Conservation (phyloP, 2,797 vertebrate genomes). For the Chelon labrosus region DNA sequence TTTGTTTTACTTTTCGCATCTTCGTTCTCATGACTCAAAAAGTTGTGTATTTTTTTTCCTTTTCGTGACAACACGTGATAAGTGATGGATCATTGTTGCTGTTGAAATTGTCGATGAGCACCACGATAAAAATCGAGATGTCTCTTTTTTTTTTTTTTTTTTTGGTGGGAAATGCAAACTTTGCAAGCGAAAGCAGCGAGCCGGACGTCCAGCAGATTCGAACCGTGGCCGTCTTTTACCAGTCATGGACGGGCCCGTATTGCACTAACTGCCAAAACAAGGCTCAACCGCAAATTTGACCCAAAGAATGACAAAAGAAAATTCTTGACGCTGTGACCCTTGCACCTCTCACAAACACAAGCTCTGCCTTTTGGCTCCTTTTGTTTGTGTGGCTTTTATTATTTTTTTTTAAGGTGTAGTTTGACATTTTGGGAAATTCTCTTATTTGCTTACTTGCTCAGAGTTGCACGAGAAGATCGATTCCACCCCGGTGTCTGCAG, state of each 20-base stretch:
- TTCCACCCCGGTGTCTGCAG: background rate
- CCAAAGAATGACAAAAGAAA: constrained; percentile 33
- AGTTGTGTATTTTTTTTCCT: constrained; percentile 55
- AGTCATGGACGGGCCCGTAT: constrained; percentile 2
- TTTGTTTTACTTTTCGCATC: constrained; percentile 70
- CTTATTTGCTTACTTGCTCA: constrained; percentile 13
- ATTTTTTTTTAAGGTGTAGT: constrained; percentile 1
- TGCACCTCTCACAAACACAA: constrained; percentile 20
- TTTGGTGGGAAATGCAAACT: constrained; percentile 23
- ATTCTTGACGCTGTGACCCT: background rate
- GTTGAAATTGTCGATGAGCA: constrained; percentile 72
- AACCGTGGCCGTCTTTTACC: background rate
- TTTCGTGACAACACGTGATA: constrained; percentile 75
- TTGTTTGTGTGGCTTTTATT: background rate
- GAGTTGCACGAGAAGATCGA: constrained; percentile 6
- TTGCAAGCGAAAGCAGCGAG: constrained; percentile 12
- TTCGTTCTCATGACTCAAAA: constrained; percentile 69
- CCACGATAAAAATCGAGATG: constrained; percentile 69
- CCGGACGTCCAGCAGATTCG: background rate
- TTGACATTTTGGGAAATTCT: constrained; percentile 18
- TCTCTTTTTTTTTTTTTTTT: too few relatives aligned
- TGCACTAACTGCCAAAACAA: constrained; percentile 42
- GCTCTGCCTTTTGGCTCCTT: constrained; percentile 15
- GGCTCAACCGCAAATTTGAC: constrained; percentile 27
- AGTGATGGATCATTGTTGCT: constrained; percentile 73